phyloP scores from a whole-genome alignment of 2,888 invertebrate species.

The Bursaphelenchus okinawaensis region DNA sequence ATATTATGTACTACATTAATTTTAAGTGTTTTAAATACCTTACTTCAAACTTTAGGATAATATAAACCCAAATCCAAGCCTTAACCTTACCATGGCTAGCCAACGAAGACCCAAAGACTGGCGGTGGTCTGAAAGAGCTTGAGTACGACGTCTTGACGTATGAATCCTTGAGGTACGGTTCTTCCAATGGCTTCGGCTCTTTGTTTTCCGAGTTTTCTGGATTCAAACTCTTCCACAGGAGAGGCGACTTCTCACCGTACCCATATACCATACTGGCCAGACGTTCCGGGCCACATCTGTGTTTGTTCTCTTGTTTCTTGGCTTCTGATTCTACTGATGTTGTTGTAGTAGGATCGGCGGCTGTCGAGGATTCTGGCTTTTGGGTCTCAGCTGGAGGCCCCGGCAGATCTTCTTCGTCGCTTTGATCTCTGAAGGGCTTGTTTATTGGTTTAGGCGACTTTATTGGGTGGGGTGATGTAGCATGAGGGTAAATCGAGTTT shows the following conservation, averaged over 20 bases:
- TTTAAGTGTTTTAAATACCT: too few relatives aligned
- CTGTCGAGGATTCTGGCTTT: neutral
- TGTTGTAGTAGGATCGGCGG: neutral
- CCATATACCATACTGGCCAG: conserved; percentile 20
- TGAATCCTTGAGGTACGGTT: conserved; percentile 4
- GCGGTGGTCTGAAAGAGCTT: conserved; percentile 1
- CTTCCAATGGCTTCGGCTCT: neutral
- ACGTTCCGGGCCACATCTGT: conserved; percentile 13
- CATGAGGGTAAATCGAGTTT: too few relatives aligned
- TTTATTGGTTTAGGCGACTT: neutral
- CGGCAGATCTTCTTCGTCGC: neutral
- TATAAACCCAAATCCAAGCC: too few relatives aligned
- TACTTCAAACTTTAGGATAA: too few relatives aligned
- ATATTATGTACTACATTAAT: too few relatives aligned
- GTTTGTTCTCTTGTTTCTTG: too few relatives aligned
- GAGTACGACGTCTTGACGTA: conserved; percentile 1
- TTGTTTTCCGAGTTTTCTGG: conserved; percentile 2
- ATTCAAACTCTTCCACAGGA: neutral
- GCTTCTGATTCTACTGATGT: neutral
- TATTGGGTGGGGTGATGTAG: too few relatives aligned
- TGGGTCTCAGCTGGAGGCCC: neutral
- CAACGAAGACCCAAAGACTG: neutral
- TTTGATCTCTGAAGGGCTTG: conserved; percentile 2
- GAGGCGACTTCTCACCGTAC: conserved; percentile 8
- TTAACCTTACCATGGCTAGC: neutral